A percentile compares a stretch with the other conserved stretches of the same genome.
Evolutionary conservation across 2,888 invertebrate species (phyloP).

Genomic region (Malachius bipustulatus): DNA sequence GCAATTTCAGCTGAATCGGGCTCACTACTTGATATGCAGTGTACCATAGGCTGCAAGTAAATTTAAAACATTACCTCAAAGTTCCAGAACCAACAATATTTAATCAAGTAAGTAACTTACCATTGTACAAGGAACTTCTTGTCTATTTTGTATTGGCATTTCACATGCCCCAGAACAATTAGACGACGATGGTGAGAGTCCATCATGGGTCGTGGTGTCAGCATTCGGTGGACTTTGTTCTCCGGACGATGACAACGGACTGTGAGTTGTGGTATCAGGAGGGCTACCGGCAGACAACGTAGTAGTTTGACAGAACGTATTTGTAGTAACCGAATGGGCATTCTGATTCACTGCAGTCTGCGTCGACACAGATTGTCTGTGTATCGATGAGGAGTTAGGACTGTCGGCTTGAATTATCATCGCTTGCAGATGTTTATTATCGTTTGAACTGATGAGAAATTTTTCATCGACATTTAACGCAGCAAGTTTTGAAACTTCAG

Average conservation of each 20-base stretch:
- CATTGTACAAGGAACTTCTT: conserved; percentile 36
- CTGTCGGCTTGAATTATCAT: conserved; percentile 24
- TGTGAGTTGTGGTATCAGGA: conserved; percentile 77
- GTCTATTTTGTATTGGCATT: conserved; percentile 24
- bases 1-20: conserved; percentile 51
- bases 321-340: conserved; percentile 36
- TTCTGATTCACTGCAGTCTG: conserved; percentile 53
- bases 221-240: conserved; percentile 36
- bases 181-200: conserved; percentile 36
- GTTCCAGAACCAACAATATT: conserved; percentile 3
- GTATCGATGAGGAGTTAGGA: conserved; percentile 16
- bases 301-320: conserved; percentile 37
- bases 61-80: neutral
- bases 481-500: conserved; percentile 30
- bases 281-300: conserved; percentile 48
- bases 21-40: conserved; percentile 79
- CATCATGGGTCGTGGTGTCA: conserved; percentile 38
- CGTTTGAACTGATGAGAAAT: conserved; percentile 38
- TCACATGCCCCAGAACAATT: conserved; percentile 32
- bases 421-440: conserved; percentile 30
- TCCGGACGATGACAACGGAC: conserved; percentile 54
- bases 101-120: conserved; percentile 22
- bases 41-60: conserved; percentile 60
- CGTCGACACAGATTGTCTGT: conserved; percentile 59
- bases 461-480: conserved; percentile 50